phyloP scores from a whole-genome alignment of 2,797 vertebrate genomes.

The Hypotaenidia okinawae region DNA sequence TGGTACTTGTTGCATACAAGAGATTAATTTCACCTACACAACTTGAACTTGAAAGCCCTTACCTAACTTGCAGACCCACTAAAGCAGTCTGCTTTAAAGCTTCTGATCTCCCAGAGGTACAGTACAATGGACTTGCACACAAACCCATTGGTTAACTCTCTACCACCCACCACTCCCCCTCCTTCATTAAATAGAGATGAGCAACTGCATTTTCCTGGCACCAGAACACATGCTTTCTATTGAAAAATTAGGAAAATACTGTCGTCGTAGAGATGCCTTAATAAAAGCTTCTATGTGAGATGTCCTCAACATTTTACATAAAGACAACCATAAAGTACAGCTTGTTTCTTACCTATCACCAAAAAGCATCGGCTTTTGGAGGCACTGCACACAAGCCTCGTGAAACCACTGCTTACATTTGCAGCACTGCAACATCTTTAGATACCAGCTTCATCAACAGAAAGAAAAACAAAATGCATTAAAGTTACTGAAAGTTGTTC shows the following conservation, averaged over 20 bases:
- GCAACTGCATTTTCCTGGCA: background rate
- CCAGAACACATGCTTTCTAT: background rate
- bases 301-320: background rate
- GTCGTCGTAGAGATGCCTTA: background rate
- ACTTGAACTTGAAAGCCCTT: background rate
- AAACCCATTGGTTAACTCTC: background rate
- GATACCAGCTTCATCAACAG: conserved; percentile 88
- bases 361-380: conserved; percentile 96
- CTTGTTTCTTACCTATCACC: conserved; percentile 89
- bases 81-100: background rate
- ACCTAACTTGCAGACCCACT: background rate
- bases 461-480: conserved; percentile 23
- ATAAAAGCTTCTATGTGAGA: background rate
- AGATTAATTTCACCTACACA: background rate
- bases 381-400: conserved; percentile 95
- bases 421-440: conserved; percentile 99
- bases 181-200: background rate
- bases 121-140: background rate
- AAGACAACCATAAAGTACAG: background rate
- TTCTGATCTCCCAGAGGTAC: background rate
- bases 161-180: background rate
- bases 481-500: background rate
- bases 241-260: background rate
- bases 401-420: conserved; percentile 99
- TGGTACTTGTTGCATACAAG: too few species aligned